A percentile compares a stretch with the other conserved stretches of the same genome.
Evolutionary conservation across 2,113 vertebrate genomes (phyloP).

Genomic region (Monopterus albus): DNA sequence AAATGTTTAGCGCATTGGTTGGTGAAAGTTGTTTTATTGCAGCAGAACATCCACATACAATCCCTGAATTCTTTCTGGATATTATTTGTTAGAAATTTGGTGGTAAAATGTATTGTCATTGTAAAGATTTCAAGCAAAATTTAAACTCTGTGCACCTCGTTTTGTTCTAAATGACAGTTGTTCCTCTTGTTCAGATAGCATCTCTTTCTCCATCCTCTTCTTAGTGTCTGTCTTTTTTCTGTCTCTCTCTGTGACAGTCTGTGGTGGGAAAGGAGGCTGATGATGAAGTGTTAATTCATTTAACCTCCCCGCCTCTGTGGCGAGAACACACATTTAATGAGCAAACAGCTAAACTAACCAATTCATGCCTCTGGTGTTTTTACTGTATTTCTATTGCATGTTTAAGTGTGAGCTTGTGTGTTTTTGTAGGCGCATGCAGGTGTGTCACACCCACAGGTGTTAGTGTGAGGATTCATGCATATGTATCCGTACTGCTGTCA

Average conservation of each 20-base stretch:
- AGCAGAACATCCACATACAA: too few species aligned
- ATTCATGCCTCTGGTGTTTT: constrained; percentile 46
- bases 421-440: constrained; percentile 5
- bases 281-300: constrained; percentile 71
- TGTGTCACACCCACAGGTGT: constrained; percentile 27
- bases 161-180: background rate
- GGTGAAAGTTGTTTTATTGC: too few species aligned
- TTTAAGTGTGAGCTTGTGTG: constrained; percentile 1
- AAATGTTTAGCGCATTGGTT: too few species aligned
- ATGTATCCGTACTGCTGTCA: constrained; percentile 4
- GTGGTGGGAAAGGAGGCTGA: constrained; percentile 47
- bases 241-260: constrained; percentile 46
- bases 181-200: constrained; percentile 10
- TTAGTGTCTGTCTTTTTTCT: background rate
- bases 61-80: too few species aligned
- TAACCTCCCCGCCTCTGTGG: constrained; percentile 62
- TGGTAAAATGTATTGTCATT: too few species aligned
- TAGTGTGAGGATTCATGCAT: constrained; percentile 7
- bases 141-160: too few species aligned
- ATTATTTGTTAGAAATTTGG: too few species aligned
- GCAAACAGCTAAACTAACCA: constrained; percentile 59
- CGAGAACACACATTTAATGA: constrained; percentile 65
- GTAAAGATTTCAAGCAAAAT: too few species aligned
- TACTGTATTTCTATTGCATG: constrained; percentile 1
- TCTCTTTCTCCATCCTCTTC: constrained; percentile 21